Conservation (phyloP, 2,113 vertebrate genomes). For the Trinectes maculatus region DNA sequence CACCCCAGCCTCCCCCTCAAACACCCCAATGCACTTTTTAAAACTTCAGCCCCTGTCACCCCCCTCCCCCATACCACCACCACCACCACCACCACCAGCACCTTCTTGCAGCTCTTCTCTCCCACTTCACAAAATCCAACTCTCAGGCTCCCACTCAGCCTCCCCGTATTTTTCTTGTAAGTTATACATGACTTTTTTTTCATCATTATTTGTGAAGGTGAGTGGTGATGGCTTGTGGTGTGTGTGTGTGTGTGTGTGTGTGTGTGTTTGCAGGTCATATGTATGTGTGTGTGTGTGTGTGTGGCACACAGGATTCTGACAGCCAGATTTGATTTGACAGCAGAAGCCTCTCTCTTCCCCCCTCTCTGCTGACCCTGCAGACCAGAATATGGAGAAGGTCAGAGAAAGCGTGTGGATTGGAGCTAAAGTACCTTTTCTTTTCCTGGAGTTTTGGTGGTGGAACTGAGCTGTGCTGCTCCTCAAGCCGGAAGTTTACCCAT, state of each 20-base stretch:
- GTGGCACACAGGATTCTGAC: conserved; percentile 26
- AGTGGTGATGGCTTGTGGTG: conserved; percentile 2
- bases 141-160: conserved; percentile 28
- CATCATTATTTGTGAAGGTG: conserved; percentile 23
- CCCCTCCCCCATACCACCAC: not conserved
- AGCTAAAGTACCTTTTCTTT: conserved; percentile 23
- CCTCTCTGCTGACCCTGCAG: conserved; percentile 54
- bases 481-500: not conserved
- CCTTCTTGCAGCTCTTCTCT: conserved; percentile 14
- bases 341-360: conserved; percentile 30
- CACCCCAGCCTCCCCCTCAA: not conserved
- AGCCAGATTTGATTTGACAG: conserved; percentile 65
- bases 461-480: not conserved
- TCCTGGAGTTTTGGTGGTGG: not conserved
- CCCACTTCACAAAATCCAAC: conserved; percentile 21
- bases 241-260: not conserved
- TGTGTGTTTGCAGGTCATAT: no score
- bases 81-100: not conserved
- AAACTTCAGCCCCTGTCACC: conserved; percentile 32
- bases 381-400: conserved; percentile 1
- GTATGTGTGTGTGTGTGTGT: conserved; percentile 16
- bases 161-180: conserved; percentile 37
- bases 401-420: conserved; percentile 5
- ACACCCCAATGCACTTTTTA: conserved; percentile 39
- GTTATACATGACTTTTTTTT: conserved; percentile 35